These are phyloP conservation scores for Lasioglossum baleicum DNA, from an alignment of 1,140 invertebrate species.

Conservation along the genomic window DNA sequence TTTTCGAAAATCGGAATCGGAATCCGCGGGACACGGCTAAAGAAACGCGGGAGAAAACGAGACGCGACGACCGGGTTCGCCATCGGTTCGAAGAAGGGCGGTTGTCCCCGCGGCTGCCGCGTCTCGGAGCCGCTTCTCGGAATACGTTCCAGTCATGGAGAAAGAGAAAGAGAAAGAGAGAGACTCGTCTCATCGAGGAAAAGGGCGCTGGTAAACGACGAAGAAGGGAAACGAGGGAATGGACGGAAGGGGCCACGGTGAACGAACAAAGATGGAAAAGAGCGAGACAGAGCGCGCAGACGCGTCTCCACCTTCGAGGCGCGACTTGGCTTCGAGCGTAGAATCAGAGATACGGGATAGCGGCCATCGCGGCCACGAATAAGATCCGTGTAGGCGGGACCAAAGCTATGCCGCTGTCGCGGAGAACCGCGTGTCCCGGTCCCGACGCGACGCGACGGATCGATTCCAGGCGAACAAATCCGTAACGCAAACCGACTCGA, in stretches of 20 bases:
- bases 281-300: constrained; percentile 69
- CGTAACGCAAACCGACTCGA: background rate
- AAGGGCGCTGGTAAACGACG: background rate
- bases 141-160: background rate
- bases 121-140: background rate
- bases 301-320: constrained; percentile 76
- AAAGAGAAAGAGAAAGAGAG: too few relatives aligned
- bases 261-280: constrained; percentile 22
- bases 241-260: background rate
- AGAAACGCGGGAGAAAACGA: background rate
- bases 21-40: too few relatives aligned
- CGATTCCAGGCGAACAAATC: background rate
- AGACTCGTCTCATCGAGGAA: background rate
- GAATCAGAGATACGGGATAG: constrained; percentile 74
- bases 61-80: background rate
- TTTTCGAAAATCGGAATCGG: too few relatives aligned
- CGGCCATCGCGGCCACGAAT: constrained; percentile 77
- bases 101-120: background rate
- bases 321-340: constrained; percentile 45
- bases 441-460: background rate
- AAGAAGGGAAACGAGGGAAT: constrained; percentile 19
- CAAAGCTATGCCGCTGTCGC: constrained; percentile 59
- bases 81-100: background rate
- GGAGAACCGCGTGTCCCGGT: background rate
- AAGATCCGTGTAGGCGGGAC: constrained; percentile 77